Evolutionary conservation across 2,888 invertebrate genomes (phyloP), one percentile per base, ranked within the genome.

Genomic region (Panopea generosa): DNA sequence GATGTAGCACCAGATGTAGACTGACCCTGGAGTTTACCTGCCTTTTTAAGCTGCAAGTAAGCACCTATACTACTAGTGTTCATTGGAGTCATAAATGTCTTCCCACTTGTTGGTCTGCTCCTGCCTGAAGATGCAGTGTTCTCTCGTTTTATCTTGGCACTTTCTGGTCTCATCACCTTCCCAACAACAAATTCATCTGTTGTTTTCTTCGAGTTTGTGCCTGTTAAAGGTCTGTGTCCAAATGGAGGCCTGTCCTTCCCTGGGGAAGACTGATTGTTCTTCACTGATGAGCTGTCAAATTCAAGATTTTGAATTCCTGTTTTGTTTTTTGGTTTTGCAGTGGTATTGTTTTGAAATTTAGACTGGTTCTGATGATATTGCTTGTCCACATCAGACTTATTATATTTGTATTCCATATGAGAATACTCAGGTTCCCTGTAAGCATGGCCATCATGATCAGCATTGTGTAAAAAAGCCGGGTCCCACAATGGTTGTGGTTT

Each of bases 1-100:
- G n/a, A n/a, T n/a, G 33, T 33, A 33, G 33, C 11, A 11, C 33
- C 33, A 11, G 11, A 33, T 4, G 4, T 11, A 33, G 33, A 33
- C 4, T 33, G 4, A 4, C 33, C 33, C 11, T 33, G 33, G 11
- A 33, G 33, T 63, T 86, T 83, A 62, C 89, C 84, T 18, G 85
- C 77, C 55, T 85, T 87, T 67, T 88, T 90, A 59, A 91, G 81
- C 74, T 90, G 86, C 22, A 85, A 74, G 66, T 91, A 91, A 16
- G 90, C 89, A 66, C 84, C 80, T 27, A 90, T 87, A 61, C 89
- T 89, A 52, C 85, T 87, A 2, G 84, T 70, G 65, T 87, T 88
- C 1, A 85, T 86, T 24, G 88, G 86, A 43, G 83, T 75, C 74
- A 80, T 84, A 18, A 73, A 59, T 45, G 65, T 53, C 33, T 78